phyloP scores from a whole-genome alignment of 1,140 invertebrate genomes.

The Hylaeus anthracinus region DNA sequence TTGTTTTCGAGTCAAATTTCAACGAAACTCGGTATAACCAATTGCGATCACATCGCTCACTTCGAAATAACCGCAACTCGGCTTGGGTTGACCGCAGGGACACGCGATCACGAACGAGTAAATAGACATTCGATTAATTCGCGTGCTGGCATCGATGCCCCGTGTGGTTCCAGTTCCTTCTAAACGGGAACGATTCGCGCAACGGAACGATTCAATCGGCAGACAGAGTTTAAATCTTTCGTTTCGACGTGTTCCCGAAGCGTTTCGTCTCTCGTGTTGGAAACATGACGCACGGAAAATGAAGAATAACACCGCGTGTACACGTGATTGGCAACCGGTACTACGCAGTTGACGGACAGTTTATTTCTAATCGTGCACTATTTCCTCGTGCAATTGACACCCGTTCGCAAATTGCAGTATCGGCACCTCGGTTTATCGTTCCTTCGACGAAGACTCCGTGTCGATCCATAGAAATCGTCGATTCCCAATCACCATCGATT shows the following conservation, averaged over 20 bases:
- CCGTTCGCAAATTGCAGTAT: background rate
- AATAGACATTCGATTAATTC: slow-evolving; percentile 42
- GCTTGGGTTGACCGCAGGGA: no score
- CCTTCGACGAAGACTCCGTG: no score
- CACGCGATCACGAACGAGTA: background rate
- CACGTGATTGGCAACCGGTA: no score
- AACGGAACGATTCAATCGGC: slow-evolving; percentile 3
- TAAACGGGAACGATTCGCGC: background rate
- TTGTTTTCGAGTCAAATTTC: no score
- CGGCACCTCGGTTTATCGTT: background rate
- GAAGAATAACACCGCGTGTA: background rate
- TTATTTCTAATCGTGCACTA: background rate
- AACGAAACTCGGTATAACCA: no score
- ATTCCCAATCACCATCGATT: slow-evolving; percentile 6
- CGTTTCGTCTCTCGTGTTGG: no score
- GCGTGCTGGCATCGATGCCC: background rate
- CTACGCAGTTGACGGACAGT: background rate
- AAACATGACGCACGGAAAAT: background rate
- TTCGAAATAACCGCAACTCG: no score
- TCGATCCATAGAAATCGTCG: background rate
- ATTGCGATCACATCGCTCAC: no score
- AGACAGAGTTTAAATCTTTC: slow-evolving; percentile 22
- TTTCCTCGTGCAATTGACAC: slow-evolving; percentile 4
- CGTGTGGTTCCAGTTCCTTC: background rate
- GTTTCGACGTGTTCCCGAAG: background rate